Conservation (phyloP, 2,797 vertebrate genomes). For the Tympanoctomys barrerae region DNA sequence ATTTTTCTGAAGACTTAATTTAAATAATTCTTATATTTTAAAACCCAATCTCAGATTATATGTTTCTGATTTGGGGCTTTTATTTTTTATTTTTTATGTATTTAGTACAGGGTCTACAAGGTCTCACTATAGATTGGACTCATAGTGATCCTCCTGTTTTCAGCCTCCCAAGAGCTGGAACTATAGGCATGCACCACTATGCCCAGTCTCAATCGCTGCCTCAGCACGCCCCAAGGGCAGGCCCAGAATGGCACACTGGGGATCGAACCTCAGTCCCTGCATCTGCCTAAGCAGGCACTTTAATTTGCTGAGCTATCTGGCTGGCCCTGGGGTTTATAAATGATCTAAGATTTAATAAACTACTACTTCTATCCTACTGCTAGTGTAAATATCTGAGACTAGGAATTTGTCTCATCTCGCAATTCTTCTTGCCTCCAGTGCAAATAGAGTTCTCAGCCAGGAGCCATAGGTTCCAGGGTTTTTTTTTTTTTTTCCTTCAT, state of each 20-base stretch:
- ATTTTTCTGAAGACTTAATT: constrained; percentile 12
- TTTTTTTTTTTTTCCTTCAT: not conserved
- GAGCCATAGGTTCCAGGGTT: not conserved
- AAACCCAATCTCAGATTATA: not conserved
- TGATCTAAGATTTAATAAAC: constrained; percentile 41
- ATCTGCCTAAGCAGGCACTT: too few relatives aligned
- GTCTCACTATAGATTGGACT: too few relatives aligned
- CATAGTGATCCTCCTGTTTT: too few relatives aligned
- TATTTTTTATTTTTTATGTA: too few relatives aligned
- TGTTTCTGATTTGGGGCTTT: constrained; percentile 11
- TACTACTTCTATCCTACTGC: not conserved
- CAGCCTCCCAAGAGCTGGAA: too few relatives aligned
- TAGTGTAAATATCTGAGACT: not conserved
- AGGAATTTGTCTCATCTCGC: not conserved
- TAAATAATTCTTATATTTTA: constrained; percentile 6
- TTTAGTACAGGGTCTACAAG: too few relatives aligned
- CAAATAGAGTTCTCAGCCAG: not conserved
- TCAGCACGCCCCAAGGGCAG: too few relatives aligned
- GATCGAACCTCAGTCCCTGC: too few relatives aligned
- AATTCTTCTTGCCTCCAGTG: not conserved
- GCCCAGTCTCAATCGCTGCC: too few relatives aligned
- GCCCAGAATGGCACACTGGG: too few relatives aligned
- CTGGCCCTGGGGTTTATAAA: not conserved
- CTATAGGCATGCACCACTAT: too few relatives aligned
- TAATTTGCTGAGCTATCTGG: too few relatives aligned